These are phyloP conservation scores for Drosophila falleni DNA, from an alignment of 2,888 invertebrate species.

Conservation along the genomic window DNA sequence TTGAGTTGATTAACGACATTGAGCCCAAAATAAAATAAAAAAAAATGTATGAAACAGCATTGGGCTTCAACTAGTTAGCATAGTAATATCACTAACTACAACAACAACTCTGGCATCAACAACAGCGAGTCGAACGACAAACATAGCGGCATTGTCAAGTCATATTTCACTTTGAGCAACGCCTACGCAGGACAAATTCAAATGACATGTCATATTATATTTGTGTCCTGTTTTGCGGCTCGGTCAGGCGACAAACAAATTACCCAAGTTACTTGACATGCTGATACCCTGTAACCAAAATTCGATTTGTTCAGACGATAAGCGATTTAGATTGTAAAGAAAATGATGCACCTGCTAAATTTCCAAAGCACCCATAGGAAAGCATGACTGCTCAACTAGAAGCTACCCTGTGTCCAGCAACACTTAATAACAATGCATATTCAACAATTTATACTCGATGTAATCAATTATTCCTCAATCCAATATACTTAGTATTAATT, in stretches of 20 bases:
- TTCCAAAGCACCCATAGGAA: too few species aligned
- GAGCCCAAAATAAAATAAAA: conserved; percentile 19
- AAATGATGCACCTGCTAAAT: background rate
- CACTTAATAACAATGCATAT: too few species aligned
- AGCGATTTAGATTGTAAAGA: background rate
- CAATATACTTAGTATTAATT: background rate
- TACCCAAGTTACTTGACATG: background rate
- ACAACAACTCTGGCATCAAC: conserved; percentile 6
- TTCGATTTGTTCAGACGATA: too few species aligned
- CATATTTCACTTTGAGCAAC: conserved; percentile 74
- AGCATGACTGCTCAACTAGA: background rate
- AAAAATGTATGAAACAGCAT: background rate
- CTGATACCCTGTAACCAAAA: background rate
- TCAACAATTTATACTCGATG: too few species aligned
- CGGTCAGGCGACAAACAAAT: conserved; percentile 18
- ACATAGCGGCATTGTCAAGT: conserved; percentile 65
- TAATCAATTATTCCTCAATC: background rate
- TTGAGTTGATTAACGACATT: conserved; percentile 71
- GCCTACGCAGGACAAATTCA: conserved; percentile 64
- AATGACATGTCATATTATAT: conserved; percentile 73
- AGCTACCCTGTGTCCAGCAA: background rate
- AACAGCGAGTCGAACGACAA: conserved; percentile 5
- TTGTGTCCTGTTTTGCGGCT: conserved; percentile 49
- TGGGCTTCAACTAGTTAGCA: conserved; percentile 42
- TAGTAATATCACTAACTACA: conserved; percentile 21